Conservation (phyloP, 2,797 vertebrate genomes). For the Sphenodon punctatus region DNA sequence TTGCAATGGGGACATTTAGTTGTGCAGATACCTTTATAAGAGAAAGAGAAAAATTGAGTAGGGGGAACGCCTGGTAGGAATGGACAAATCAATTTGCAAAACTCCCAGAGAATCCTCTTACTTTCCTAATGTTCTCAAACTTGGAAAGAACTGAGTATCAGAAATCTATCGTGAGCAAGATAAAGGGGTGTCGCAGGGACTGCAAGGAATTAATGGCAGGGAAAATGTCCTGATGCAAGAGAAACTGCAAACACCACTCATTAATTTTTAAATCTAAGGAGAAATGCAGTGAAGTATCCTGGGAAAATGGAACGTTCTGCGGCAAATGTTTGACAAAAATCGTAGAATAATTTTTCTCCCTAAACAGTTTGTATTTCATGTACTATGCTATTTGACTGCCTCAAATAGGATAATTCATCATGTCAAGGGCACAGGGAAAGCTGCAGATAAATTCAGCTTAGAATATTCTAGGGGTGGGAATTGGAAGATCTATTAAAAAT, state of each 20-base stretch:
- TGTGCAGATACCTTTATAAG: not conserved
- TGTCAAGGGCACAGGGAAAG: not conserved
- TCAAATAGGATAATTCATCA: not conserved
- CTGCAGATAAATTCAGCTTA: not conserved
- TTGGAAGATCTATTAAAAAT: not conserved
- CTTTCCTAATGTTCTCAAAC: not conserved
- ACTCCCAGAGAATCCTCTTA: not conserved
- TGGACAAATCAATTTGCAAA: not conserved
- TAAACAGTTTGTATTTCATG: constrained; percentile 6
- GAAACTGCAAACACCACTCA: constrained; percentile 32
- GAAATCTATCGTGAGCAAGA: not conserved
- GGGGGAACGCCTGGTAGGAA: constrained; percentile 13
- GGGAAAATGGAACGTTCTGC: not conserved
- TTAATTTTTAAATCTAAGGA: constrained; percentile 46
- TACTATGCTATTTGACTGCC: not conserved
- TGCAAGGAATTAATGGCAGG: constrained; percentile 35
- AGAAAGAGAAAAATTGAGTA: not conserved
- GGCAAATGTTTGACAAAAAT: constrained; percentile 45
- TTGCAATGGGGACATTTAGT: not conserved
- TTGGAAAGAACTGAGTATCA: not conserved
- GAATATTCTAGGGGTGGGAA: not conserved
- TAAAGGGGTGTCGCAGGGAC: not conserved
- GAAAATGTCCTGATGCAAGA: constrained; percentile 8
- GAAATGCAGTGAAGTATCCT: constrained; percentile 22
- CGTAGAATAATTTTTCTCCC: not conserved